These are phyloP conservation scores for Latrodectus elegans DNA, from an alignment of 2,888 invertebrate species.

Conservation along the genomic window DNA sequence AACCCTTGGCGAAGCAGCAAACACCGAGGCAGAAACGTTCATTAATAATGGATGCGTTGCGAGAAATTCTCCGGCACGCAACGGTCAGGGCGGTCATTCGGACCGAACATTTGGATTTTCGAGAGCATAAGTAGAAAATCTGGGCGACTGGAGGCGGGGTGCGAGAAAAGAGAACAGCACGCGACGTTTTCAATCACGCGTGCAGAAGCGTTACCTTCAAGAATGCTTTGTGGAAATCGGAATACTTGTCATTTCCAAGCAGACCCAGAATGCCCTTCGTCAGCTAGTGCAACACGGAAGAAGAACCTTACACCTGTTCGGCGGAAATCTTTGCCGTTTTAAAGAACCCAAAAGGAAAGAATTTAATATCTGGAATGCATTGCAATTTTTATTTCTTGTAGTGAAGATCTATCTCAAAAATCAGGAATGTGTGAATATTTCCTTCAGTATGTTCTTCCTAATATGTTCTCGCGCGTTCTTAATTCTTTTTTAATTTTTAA, in stretches of 20 bases:
- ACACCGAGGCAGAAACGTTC: constrained; percentile 40
- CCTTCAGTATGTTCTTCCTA: too few species aligned
- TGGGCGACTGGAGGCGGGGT: constrained; percentile 10
- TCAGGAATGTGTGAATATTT: too few species aligned
- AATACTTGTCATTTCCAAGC: constrained; percentile 9
- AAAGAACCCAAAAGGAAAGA: background rate
- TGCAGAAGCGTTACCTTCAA: background rate
- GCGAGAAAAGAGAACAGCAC: constrained; percentile 41
- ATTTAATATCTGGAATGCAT: too few species aligned
- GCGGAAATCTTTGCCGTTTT: background rate
- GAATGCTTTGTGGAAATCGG: constrained; percentile 1
- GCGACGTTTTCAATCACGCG: constrained; percentile 63
- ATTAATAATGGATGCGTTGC: constrained; percentile 62
- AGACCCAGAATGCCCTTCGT: constrained; percentile 10
- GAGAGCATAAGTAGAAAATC: constrained; percentile 51
- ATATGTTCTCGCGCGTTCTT: too few species aligned
- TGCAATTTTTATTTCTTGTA: too few species aligned
- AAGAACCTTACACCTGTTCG: background rate
- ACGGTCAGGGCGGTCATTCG: constrained; percentile 58
- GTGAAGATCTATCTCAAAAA: too few species aligned
- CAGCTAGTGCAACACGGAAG: background rate
- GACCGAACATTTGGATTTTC: constrained; percentile 47
- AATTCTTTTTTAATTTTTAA: too few species aligned
- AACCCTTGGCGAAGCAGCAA: constrained; percentile 61
- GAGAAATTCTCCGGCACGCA: constrained; percentile 47